Conservation (phyloP, 2,113 vertebrate genomes). For the Siphamia tubifer region DNA sequence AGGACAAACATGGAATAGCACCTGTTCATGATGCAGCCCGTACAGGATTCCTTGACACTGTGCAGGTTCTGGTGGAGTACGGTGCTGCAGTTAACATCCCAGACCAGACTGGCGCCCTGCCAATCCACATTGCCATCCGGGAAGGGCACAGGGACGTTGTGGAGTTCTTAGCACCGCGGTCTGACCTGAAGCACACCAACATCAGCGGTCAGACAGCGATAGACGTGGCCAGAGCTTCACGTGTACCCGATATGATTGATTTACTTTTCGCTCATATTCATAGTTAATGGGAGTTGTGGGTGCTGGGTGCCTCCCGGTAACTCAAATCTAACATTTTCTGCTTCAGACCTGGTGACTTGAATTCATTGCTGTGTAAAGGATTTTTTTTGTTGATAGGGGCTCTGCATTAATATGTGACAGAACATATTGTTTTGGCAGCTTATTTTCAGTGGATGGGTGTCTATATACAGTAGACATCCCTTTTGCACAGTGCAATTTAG, state of each 20-base stretch:
- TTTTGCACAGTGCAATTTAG: conserved; percentile 82
- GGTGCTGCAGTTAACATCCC: conserved; percentile 84
- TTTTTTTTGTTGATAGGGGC: conserved; percentile 53
- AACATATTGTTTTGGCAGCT: conserved; percentile 72
- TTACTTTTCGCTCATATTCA: conserved; percentile 68
- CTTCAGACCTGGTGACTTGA: conserved; percentile 75
- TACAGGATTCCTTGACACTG: conserved; percentile 87
- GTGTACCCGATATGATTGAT: conserved; percentile 70
- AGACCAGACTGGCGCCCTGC: conserved; percentile 80
- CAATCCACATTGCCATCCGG: conserved; percentile 85
- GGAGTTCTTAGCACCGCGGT: conserved; percentile 81
- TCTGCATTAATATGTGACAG: conserved; percentile 61
- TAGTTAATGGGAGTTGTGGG: conserved; percentile 38
- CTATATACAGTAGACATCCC: conserved; percentile 71
- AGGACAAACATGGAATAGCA: conserved; percentile 82
- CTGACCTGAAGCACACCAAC: conserved; percentile 82
- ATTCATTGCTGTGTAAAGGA: conserved; percentile 70
- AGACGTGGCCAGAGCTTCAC: conserved; percentile 77
- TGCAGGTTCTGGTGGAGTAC: conserved; percentile 83
- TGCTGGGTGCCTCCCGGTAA: not conserved
- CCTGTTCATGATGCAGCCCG: conserved; percentile 88
- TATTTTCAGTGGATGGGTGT: conserved; percentile 67
- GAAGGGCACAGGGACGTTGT: conserved; percentile 84
- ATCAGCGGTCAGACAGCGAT: conserved; percentile 79
- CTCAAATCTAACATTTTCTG: conserved; percentile 8